Evolutionary conservation across 2,888 invertebrate species (phyloP).

Genomic region (Dicroscelio sp.): DNA sequence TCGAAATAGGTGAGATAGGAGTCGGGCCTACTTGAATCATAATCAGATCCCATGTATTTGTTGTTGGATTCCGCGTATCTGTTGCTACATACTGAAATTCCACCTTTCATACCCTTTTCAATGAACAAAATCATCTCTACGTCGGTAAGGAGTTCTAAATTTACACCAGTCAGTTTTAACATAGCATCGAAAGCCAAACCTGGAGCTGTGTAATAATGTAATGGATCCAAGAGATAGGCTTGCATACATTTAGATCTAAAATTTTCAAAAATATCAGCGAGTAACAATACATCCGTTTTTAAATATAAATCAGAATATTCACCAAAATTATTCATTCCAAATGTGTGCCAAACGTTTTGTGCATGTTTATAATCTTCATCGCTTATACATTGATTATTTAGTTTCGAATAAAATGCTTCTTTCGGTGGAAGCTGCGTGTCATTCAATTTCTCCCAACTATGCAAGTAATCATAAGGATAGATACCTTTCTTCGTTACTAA

Average conservation of each 20-base stretch:
- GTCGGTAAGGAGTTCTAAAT: background rate
- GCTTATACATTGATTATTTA: background rate
- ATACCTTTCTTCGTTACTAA: slow-evolving; percentile 46
- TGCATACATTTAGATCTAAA: background rate
- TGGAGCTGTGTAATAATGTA: slow-evolving; percentile 1
- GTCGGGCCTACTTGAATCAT: background rate
- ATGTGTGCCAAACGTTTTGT: slow-evolving; percentile 18
- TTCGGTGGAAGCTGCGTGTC: slow-evolving; percentile 7
- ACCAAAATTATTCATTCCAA: background rate
- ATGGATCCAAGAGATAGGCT: background rate
- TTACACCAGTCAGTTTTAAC: slow-evolving; percentile 1
- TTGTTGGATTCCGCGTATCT: slow-evolving; percentile 27
- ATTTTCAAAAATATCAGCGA: slow-evolving; percentile 25
- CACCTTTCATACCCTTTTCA: background rate
- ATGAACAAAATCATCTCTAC: background rate
- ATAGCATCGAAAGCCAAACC: background rate
- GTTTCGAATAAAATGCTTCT: slow-evolving; percentile 18
- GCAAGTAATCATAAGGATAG: slow-evolving; percentile 42
- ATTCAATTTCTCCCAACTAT: slow-evolving; percentile 20
- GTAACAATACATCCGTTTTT: background rate
- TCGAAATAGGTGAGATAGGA: slow-evolving; percentile 15
- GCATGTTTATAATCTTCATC: slow-evolving; percentile 4
- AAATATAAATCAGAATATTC: slow-evolving; percentile 27
- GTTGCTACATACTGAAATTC: background rate
- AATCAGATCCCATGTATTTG: background rate